Base-by-base conservation (phyloP, 2,113 vertebrate species). In the Clupea harengus region DNA sequence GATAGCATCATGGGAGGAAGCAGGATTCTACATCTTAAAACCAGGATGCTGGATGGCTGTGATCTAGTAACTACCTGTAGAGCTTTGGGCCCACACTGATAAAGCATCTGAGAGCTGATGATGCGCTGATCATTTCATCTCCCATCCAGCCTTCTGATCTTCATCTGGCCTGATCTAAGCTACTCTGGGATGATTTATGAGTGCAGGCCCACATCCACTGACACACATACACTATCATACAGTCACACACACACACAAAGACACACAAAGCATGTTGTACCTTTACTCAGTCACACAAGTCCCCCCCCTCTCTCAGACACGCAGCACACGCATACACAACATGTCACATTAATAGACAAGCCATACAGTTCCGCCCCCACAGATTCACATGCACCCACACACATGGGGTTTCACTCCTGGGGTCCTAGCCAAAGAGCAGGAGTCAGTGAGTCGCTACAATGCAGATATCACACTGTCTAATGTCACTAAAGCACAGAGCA, bases 401-500 rank as follows among this genome's bases (percentile, higher is more conserved):
- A 72, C 72, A 44, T 6, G 1, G 28, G 72, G 72, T 32, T 78
- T 78, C 17, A 39, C 72, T 39, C 32, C 72, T 78, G 15, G 3
- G 15, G 28, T 32, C 72, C 10, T 39, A 78, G 13, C 72, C 72
- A 78, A 18, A 78, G 2, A 78, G 64, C 64, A 32, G 72, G 72
- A 78, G 64, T 39, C 72, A 78, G 32, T 39, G 72, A 32, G 25
- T 32, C 72, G 72, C 64, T 72, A 72, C 72, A 78, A 78, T 78
- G 72, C 72, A 39, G 32, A 39, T 75, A 75, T 75, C 67, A 75
- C 67, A 32, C 25, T 2, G 64, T 72, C 64, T 72, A 75, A 75
- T 75, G 67, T 75, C 67, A 75, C 67, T 39, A 75, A 28, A 75
- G 28, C 67, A 75, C 67, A 75, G 67, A 72, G 67, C 67, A 75